Conservation (phyloP, 2,113 vertebrate genomes). For the Periophthalmus modestus region DNA sequence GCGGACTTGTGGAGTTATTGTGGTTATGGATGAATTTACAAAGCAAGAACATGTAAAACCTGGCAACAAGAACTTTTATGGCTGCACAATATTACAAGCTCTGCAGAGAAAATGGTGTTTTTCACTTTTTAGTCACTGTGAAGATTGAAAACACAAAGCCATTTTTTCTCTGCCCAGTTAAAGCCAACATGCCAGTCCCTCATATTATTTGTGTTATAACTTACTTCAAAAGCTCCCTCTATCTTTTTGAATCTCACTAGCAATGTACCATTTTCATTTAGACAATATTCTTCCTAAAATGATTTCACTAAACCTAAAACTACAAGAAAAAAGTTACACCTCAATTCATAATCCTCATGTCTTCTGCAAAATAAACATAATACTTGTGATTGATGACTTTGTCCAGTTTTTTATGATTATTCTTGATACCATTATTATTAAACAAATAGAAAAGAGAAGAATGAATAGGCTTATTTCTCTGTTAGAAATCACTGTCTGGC, state of each 20-base stretch:
- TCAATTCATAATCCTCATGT: neutral
- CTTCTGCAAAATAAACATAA: slow-evolving; percentile 24
- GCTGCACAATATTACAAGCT: neutral
- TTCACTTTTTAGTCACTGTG: neutral
- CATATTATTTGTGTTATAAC: slow-evolving; percentile 36
- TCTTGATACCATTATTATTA: neutral
- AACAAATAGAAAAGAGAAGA: neutral
- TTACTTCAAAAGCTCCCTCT: slow-evolving; percentile 6
- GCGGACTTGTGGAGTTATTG: neutral
- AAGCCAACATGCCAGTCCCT: slow-evolving; percentile 5
- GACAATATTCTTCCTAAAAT: neutral
- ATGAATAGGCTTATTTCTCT: slow-evolving; percentile 7
- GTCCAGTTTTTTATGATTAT: neutral
- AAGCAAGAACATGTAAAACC: neutral
- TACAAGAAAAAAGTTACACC: slow-evolving; percentile 28
- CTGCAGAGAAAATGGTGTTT: neutral
- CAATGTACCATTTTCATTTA: neutral
- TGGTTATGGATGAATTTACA: neutral
- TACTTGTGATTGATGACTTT: slow-evolving; percentile 4
- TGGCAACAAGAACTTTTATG: neutral
- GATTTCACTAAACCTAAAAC: slow-evolving; percentile 11
- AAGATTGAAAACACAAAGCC: neutral
- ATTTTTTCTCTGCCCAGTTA: neutral
- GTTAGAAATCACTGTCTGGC: neutral
- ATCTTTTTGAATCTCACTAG: slow-evolving; percentile 8